A percentile compares a stretch with the other conserved stretches of the same genome.
Conservation (phyloP, 2,888 invertebrate species). For the Spilarctia lutea region DNA sequence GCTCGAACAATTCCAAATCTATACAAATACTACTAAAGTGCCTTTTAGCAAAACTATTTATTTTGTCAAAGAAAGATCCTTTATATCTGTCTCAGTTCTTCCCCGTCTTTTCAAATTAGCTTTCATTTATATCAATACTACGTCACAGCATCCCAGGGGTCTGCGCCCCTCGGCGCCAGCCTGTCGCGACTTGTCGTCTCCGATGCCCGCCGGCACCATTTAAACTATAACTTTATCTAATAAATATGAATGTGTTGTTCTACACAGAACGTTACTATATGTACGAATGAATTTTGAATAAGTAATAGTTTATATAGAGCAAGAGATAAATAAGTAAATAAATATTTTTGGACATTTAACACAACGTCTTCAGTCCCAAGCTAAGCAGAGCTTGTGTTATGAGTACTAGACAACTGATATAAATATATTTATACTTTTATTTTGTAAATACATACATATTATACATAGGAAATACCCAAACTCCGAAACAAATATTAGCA, state of each 20-base stretch:
- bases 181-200: conserved; percentile 65
- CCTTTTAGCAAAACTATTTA: neutral
- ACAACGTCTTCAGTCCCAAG: too few relatives aligned
- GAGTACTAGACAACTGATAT: too few relatives aligned
- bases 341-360: too few relatives aligned
- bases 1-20: neutral
- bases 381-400: too few relatives aligned
- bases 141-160: conserved; percentile 27
- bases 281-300: neutral
- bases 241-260: conserved; percentile 6
- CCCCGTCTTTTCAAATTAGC: conserved; percentile 32
- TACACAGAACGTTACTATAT: neutral
- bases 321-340: too few relatives aligned
- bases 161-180: conserved; percentile 56
- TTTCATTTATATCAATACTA: conserved; percentile 35
- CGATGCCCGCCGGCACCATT: conserved; percentile 30
- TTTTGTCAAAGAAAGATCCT: neutral
- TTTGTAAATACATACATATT: too few relatives aligned
- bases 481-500: too few relatives aligned
- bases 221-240: conserved; percentile 39
- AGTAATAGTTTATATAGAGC: neutral
- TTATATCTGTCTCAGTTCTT: conserved; percentile 10
- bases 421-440: too few relatives aligned
- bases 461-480: too few relatives aligned
- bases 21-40: too few relatives aligned